Conservation (phyloP, 2,113 vertebrate genomes). For the Oncorhynchus tshawytscha region DNA sequence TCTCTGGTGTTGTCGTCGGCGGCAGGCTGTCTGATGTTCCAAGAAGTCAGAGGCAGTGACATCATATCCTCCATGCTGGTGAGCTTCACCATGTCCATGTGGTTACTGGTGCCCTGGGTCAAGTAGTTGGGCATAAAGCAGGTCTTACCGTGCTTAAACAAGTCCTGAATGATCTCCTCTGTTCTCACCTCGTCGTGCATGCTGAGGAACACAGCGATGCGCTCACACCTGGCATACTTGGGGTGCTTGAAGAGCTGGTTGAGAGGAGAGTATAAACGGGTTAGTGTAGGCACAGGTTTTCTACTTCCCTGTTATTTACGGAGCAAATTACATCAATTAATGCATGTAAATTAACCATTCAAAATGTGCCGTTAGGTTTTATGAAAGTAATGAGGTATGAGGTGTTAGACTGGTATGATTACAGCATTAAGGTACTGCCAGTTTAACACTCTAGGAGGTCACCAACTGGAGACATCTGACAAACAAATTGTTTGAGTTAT, state of each 20-base stretch:
- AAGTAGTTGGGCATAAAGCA: conserved; percentile 91
- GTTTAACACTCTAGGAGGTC: too few relatives aligned
- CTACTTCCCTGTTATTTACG: too few relatives aligned
- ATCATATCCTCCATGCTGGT: conserved; percentile 78
- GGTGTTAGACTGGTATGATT: too few relatives aligned
- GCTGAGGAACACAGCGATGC: conserved; percentile 90
- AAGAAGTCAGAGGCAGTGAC: conserved; percentile 81
- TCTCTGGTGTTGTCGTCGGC: conserved; percentile 76
- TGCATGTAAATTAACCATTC: too few relatives aligned
- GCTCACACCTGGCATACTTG: conserved; percentile 76
- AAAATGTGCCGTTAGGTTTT: too few relatives aligned
- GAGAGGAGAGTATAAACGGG: too few relatives aligned
- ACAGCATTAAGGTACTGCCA: too few relatives aligned
- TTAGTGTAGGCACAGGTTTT: too few relatives aligned
- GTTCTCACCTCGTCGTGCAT: conserved; percentile 90
- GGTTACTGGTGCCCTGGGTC: conserved; percentile 62
- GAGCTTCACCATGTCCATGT: conserved; percentile 93
- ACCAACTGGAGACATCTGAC: too few relatives aligned
- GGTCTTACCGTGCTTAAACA: conserved; percentile 81
- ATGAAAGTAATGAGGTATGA: too few relatives aligned
- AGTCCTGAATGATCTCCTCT: conserved; percentile 81
- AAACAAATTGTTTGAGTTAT: too few relatives aligned
- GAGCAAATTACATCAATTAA: too few relatives aligned
- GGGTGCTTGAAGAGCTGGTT: conserved; percentile 82
- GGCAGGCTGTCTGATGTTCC: conserved; percentile 88